These are phyloP conservation scores for Drosophila paramelanica DNA, from an alignment of 2,888 invertebrate genomes.

Conservation along the genomic window DNA sequence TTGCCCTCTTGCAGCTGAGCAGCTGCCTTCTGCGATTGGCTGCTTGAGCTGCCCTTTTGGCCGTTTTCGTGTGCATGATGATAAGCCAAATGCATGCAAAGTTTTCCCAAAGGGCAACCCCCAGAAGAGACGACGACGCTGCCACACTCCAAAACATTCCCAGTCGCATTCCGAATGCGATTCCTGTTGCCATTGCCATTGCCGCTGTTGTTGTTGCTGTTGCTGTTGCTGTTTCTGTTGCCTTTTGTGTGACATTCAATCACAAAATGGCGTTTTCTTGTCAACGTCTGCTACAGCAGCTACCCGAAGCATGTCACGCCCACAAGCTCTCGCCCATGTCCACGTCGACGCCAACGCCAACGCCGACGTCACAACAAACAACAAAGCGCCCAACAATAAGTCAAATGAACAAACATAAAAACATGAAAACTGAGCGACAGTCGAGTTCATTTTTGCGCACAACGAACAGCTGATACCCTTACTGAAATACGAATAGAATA, in stretches of 20 bases:
- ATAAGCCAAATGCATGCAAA: slow-evolving; percentile 77
- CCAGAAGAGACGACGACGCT: slow-evolving; percentile 41
- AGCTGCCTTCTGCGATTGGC: slow-evolving; percentile 68
- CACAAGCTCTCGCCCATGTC: slow-evolving; percentile 47
- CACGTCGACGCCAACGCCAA: slow-evolving; percentile 41
- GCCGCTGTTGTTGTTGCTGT: background rate
- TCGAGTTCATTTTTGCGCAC: slow-evolving; percentile 1
- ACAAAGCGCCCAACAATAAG: slow-evolving; percentile 71
- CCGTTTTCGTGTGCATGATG: slow-evolving; percentile 72
- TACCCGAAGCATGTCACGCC: slow-evolving; percentile 66
- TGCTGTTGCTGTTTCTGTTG: slow-evolving; percentile 19
- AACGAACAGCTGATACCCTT: slow-evolving; percentile 45
- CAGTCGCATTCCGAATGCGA: slow-evolving; percentile 33
- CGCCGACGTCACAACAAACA: slow-evolving; percentile 60
- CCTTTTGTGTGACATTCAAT: slow-evolving; percentile 82
- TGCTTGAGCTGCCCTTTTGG: slow-evolving; percentile 62
- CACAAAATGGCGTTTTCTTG: slow-evolving; percentile 83
- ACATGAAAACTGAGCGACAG: slow-evolving; percentile 45
- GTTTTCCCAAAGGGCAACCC: slow-evolving; percentile 40
- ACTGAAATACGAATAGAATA: background rate
- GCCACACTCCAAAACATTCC: slow-evolving; percentile 26
- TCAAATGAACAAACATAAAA: slow-evolving; percentile 70
- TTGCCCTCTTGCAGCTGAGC: slow-evolving; percentile 57
- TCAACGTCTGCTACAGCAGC: slow-evolving; percentile 79
- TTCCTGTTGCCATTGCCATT: slow-evolving; percentile 13